These are phyloP conservation scores for Chrysodeixis includens DNA, from an alignment of 2,888 invertebrate species.

Conservation along the genomic window DNA sequence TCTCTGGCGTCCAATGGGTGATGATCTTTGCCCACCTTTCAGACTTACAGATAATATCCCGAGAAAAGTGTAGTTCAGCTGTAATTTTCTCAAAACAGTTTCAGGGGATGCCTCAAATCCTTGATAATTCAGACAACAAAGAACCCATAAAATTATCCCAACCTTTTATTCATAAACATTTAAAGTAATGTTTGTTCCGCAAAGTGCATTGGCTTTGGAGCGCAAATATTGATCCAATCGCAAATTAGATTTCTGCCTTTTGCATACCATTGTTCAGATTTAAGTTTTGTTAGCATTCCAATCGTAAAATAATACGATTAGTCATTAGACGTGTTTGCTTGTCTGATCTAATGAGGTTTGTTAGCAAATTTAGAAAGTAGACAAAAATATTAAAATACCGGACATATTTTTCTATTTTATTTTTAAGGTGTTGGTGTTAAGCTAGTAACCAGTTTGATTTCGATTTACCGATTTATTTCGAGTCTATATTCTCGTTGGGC, in stretches of 20 bases:
- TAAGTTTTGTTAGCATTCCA: slow-evolving; percentile 23
- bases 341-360: background rate
- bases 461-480: too few relatives aligned
- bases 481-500: too few relatives aligned
- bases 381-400: background rate
- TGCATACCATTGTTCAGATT: slow-evolving; percentile 25
- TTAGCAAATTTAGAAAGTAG: slow-evolving; percentile 2
- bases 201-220: slow-evolving; percentile 57
- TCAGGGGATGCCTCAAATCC: too few relatives aligned
- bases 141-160: slow-evolving; percentile 28
- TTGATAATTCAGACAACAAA: slow-evolving; percentile 44
- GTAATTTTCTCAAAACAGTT: too few relatives aligned
- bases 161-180: slow-evolving; percentile 38
- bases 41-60: too few relatives aligned
- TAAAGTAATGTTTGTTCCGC: slow-evolving; percentile 44
- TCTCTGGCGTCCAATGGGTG: too few relatives aligned
- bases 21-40: too few relatives aligned
- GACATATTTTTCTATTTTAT: background rate
- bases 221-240: slow-evolving; percentile 52
- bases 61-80: too few relatives aligned
- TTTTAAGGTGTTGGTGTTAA: too few relatives aligned
- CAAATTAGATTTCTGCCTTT: slow-evolving; percentile 43
- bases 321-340: background rate
- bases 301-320: slow-evolving; percentile 21
- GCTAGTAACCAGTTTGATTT: too few relatives aligned